Conservation (phyloP, 2,113 vertebrate genomes). For the Eulemur rufifrons region DNA sequence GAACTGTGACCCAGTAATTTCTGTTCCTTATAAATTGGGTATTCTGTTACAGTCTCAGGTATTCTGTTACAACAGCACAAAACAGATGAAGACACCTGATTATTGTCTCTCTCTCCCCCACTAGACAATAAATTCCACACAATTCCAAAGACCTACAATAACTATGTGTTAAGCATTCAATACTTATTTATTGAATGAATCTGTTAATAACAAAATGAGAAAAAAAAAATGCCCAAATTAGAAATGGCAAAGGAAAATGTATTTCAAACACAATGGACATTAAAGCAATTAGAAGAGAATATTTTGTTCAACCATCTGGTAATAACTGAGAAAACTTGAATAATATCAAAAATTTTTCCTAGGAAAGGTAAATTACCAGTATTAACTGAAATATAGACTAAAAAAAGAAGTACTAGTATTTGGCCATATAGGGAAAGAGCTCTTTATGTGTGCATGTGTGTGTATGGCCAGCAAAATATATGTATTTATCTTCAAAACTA, state of each 20-base stretch:
- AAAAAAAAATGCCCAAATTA: background rate
- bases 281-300: background rate
- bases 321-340: background rate
- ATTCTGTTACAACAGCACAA: background rate
- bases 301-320: background rate
- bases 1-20: background rate
- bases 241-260: constrained; percentile 1
- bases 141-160: background rate
- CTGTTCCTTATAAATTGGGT: background rate
- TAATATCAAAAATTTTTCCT: background rate
- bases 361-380: background rate
- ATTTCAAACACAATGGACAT: background rate
- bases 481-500: too few relatives aligned
- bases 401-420: background rate
- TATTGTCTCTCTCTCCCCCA: background rate
- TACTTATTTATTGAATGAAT: background rate
- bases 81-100: background rate
- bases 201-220: background rate
- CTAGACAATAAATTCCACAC: background rate
- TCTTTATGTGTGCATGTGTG: background rate
- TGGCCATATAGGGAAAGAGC: background rate
- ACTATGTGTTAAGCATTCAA: background rate
- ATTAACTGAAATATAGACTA: background rate
- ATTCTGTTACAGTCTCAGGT: background rate
- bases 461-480: background rate